Evolutionary conservation across 2,888 invertebrate species (phyloP).

Genomic region (Napeogenes sylphis): DNA sequence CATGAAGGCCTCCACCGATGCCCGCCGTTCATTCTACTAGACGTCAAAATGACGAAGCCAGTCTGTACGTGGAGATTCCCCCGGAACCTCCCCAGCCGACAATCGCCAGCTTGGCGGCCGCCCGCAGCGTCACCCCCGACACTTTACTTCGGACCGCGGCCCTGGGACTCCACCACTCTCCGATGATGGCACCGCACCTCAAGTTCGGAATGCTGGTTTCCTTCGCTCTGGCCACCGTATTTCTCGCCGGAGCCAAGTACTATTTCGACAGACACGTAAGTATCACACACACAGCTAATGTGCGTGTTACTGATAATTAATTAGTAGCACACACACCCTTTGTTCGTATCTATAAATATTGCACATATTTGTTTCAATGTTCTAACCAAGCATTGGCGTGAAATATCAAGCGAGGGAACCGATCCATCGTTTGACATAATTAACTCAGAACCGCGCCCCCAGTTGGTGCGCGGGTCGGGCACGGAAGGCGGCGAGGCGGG

Average conservation of each 20-base stretch:
- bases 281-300: background rate
- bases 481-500: conserved; percentile 78
- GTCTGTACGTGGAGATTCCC: conserved; percentile 69
- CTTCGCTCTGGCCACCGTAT: conserved; percentile 82
- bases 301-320: too few species aligned
- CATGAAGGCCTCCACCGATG: conserved; percentile 50
- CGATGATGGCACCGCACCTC: conserved; percentile 77
- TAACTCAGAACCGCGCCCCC: background rate
- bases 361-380: too few species aligned
- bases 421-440: too few species aligned
- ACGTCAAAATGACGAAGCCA: conserved; percentile 59
- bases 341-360: too few species aligned
- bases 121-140: conserved; percentile 69
- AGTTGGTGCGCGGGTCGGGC: conserved; percentile 57
- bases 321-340: too few species aligned
- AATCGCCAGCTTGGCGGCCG: conserved; percentile 67
- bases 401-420: too few species aligned
- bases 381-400: too few species aligned
- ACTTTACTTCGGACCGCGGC: conserved; percentile 68
- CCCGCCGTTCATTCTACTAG: conserved; percentile 54
- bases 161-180: conserved; percentile 64
- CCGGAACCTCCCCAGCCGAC: conserved; percentile 62
- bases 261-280: conserved; percentile 82
- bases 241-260: conserved; percentile 84
- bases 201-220: conserved; percentile 86